Evolutionary conservation across 53 echinoderm and acorn worm species (phyloP).

Genomic region (Stichopus horrens): DNA sequence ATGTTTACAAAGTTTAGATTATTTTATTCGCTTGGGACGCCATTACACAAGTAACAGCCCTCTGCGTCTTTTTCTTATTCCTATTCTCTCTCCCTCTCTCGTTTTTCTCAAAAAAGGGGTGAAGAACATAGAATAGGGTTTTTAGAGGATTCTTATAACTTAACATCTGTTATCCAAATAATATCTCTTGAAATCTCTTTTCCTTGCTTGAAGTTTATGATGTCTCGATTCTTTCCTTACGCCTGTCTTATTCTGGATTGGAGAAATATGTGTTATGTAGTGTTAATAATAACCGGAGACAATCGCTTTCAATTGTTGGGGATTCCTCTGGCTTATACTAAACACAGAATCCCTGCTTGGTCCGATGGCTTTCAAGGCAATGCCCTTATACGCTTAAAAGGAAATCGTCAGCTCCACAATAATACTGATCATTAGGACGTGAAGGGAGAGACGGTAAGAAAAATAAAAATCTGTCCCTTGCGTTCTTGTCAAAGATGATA

Average conservation of each 20-base stretch:
- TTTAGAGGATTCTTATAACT: no score
- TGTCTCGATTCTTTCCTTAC: background rate
- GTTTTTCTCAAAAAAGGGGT: no score
- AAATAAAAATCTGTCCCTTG: background rate
- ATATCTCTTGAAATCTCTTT: no score
- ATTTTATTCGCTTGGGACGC: no score
- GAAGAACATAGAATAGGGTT: no score
- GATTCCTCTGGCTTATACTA: background rate
- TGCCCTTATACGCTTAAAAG: background rate
- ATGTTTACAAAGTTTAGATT: no score
- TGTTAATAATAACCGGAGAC: constrained; percentile 25
- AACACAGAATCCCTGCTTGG: constrained; percentile 15
- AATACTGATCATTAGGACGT: constrained; percentile 32
- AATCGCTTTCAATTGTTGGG: constrained; percentile 18
- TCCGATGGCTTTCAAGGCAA: constrained; percentile 29
- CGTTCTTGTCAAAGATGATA: constrained; percentile 21
- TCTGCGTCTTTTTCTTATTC: no score
- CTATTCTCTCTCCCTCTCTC: no score
- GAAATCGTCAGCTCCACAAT: constrained; percentile 13
- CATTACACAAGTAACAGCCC: no score
- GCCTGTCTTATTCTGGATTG: background rate
- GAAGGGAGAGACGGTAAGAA: background rate
- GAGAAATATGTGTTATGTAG: constrained; percentile 19
- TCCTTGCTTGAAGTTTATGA: background rate
- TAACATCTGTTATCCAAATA: no score